Conservation (phyloP, 2,888 invertebrate species). For the Scrobipalpa atriplicella region DNA sequence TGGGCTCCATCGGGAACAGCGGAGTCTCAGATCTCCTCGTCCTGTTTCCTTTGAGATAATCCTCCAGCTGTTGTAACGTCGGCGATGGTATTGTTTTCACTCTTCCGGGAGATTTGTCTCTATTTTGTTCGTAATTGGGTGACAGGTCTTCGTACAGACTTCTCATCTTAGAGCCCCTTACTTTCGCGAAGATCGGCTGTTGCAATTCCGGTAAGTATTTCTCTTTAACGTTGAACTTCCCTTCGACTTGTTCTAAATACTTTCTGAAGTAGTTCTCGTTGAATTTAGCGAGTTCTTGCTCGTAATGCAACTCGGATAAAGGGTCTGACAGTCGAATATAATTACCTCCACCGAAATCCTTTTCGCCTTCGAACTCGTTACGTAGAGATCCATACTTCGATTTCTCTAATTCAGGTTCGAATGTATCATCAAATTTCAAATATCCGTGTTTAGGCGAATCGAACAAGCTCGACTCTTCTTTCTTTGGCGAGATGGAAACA, state of each 20-base stretch:
- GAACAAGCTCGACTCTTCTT: slow-evolving; percentile 53
- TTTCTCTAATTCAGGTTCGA: slow-evolving; percentile 63
- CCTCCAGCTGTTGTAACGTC: slow-evolving; percentile 76
- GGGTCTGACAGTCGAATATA: slow-evolving; percentile 72
- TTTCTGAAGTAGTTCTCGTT: slow-evolving; percentile 73
- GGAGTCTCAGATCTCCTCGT: slow-evolving; percentile 68
- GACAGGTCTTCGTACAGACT: slow-evolving; percentile 68
- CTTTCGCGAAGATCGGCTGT: slow-evolving; percentile 76
- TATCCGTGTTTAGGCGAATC: slow-evolving; percentile 57
- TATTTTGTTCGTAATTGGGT: slow-evolving; percentile 62
- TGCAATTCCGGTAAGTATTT: slow-evolving; percentile 75
- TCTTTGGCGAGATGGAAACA: slow-evolving; percentile 49
- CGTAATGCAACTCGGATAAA: slow-evolving; percentile 67
- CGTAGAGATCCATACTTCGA: slow-evolving; percentile 76
- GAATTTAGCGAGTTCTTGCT: slow-evolving; percentile 72
- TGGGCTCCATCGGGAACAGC: slow-evolving; percentile 80
- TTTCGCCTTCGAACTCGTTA: slow-evolving; percentile 67
- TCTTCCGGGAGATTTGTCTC: slow-evolving; percentile 60
- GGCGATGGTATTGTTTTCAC: slow-evolving; percentile 70
- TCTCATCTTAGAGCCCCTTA: slow-evolving; percentile 66
- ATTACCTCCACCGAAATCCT: slow-evolving; percentile 54
- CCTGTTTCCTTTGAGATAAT: slow-evolving; percentile 69
- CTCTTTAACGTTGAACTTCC: slow-evolving; percentile 66
- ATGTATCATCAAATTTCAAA: slow-evolving; percentile 56
- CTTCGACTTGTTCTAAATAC: slow-evolving; percentile 66